Percentiles rank a stretch among this genome's conserved stretches.
Conservation (phyloP, 2,113 vertebrate species). For the Crypturellus undulatus region DNA sequence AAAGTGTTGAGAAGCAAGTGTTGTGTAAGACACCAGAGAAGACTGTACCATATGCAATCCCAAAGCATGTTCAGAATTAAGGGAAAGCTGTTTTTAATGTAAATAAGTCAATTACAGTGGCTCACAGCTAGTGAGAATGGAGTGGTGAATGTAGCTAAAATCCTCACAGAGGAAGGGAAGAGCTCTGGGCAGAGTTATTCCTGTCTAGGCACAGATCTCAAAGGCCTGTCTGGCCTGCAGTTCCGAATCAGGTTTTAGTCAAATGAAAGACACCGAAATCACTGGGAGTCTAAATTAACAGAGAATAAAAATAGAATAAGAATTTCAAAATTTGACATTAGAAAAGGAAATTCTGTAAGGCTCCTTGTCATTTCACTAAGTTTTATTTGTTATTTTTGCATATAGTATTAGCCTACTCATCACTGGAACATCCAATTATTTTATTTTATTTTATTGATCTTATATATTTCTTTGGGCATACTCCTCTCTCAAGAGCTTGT, state of each 20-base stretch:
- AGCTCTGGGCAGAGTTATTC: neutral
- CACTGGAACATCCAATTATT: neutral
- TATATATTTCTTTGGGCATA: neutral
- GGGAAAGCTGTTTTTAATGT: neutral
- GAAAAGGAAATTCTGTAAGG: neutral
- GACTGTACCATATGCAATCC: neutral
- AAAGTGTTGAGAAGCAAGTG: slow-evolving; percentile 38
- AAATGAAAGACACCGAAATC: neutral
- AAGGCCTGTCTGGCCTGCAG: neutral
- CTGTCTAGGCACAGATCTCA: neutral
- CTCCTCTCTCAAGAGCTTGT: neutral
- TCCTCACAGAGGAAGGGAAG: neutral
- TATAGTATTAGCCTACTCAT: neutral
- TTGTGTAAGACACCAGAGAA: neutral
- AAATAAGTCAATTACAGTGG: neutral
- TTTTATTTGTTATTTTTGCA: neutral
- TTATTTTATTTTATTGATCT: neutral
- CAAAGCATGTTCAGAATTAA: neutral
- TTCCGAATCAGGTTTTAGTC: neutral
- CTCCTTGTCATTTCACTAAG: neutral
- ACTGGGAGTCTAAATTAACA: neutral
- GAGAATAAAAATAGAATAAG: neutral
- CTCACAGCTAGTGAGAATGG: neutral
- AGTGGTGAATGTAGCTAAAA: neutral
- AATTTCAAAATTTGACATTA: slow-evolving; percentile 9